Percentiles rank a stretch among this genome's conserved stretches.
phyloP scores from a whole-genome alignment of 2,113 vertebrate species.

The Tricholaema leucomelas region DNA sequence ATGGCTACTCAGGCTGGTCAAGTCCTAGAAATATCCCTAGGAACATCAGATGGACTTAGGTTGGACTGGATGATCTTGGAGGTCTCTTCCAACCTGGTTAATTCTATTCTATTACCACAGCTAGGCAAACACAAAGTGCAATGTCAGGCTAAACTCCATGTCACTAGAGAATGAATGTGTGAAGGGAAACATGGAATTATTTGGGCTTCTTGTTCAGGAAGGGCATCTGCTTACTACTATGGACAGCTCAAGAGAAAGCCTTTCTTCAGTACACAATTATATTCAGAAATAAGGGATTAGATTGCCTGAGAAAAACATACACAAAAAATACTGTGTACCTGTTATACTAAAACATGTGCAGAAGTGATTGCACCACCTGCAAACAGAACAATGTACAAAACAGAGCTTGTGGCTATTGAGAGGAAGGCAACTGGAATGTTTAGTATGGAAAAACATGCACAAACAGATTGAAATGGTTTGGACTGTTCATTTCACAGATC shows the following conservation, averaged over 20 bases:
- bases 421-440: neutral
- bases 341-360: neutral
- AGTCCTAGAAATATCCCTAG: neutral
- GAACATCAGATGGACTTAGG: neutral
- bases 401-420: neutral
- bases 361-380: neutral
- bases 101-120: no score
- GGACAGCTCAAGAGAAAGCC: neutral
- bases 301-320: neutral
- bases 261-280: neutral
- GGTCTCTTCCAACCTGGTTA: no score
- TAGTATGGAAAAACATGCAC: neutral
- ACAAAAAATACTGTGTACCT: neutral
- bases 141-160: neutral
- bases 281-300: neutral
- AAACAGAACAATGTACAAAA: neutral
- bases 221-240: neutral
- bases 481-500: neutral
- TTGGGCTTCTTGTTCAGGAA: neutral
- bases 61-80: no score
- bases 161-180: rapidly evolving
- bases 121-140: neutral
- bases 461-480: neutral
- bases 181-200: neutral
- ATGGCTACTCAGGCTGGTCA: neutral